Evolutionary conservation across 1,140 invertebrate species (phyloP).

Genomic region (Cyclargus thomasi): DNA sequence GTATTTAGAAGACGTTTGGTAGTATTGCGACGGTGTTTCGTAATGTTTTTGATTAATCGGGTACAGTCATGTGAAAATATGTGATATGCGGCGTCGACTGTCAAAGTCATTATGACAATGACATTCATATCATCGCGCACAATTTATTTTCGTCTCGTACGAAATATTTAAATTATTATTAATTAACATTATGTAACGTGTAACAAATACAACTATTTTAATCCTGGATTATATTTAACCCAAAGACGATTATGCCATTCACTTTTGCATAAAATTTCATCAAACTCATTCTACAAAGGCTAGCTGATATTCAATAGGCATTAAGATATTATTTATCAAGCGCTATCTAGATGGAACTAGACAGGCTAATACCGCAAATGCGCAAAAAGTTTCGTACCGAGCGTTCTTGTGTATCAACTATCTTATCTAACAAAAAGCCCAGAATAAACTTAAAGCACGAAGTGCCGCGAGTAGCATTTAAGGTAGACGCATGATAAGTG

Average conservation of each 20-base stretch:
- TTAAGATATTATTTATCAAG: background rate
- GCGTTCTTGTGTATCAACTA: slow-evolving; percentile 10
- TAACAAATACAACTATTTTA: no score
- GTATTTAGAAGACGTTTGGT: background rate
- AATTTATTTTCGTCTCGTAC: background rate
- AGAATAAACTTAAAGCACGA: slow-evolving; percentile 38
- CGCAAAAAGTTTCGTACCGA: background rate
- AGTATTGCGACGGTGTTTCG: background rate
- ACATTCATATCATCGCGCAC: background rate
- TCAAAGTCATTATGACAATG: background rate
- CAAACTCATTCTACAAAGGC: no score
- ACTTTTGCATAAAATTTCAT: no score
- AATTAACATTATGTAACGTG: no score
- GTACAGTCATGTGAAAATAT: background rate
- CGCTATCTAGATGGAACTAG: background rate
- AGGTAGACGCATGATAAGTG: slow-evolving; percentile 50
- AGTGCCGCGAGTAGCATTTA: slow-evolving; percentile 41
- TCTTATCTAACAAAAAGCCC: slow-evolving; percentile 16
- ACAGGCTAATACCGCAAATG: background rate
- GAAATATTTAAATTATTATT: no score
- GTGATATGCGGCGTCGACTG: background rate
- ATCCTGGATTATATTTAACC: no score
- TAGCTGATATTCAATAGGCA: no score
- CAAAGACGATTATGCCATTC: no score
- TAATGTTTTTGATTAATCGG: background rate